These are phyloP conservation scores for Sebastes nivosus DNA, from an alignment of 2,797 vertebrate species.

Conservation along the genomic window DNA sequence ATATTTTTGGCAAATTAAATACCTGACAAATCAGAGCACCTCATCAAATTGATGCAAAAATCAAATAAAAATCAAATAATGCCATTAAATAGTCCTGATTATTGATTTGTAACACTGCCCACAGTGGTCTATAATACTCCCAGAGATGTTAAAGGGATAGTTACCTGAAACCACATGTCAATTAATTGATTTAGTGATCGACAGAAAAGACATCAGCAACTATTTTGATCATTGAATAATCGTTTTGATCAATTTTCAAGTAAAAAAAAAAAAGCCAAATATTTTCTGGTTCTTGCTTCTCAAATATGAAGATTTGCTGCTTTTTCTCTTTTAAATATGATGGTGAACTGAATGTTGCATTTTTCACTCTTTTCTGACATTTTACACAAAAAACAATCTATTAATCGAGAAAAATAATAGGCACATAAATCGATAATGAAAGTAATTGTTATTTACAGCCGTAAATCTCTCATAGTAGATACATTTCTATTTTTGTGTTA, in stretches of 20 bases:
- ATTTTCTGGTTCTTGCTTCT: not conserved
- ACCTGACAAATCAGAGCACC: not conserved
- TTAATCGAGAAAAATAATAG: fast-evolving
- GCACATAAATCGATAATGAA: not conserved
- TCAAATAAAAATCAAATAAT: not conserved
- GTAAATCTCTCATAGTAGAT: not conserved
- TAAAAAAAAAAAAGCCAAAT: not conserved
- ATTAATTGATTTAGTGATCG: not conserved
- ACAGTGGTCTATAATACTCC: not conserved
- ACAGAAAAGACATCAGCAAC: not conserved
- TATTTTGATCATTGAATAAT: not conserved
- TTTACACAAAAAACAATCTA: not conserved
- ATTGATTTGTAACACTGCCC: not conserved
- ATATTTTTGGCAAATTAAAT: not conserved
- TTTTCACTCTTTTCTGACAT: not conserved
- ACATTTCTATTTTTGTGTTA: not conserved
- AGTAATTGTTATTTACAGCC: not conserved
- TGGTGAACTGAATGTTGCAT: not conserved
- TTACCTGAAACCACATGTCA: not conserved
- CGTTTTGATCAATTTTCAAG: not conserved
- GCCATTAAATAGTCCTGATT: not conserved
- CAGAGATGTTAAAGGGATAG: not conserved
- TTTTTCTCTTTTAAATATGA: not conserved
- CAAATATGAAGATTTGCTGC: not conserved
- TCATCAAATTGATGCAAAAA: not conserved